Conservation (phyloP, 2,888 invertebrate species). For the Drosophila multiciliata region DNA sequence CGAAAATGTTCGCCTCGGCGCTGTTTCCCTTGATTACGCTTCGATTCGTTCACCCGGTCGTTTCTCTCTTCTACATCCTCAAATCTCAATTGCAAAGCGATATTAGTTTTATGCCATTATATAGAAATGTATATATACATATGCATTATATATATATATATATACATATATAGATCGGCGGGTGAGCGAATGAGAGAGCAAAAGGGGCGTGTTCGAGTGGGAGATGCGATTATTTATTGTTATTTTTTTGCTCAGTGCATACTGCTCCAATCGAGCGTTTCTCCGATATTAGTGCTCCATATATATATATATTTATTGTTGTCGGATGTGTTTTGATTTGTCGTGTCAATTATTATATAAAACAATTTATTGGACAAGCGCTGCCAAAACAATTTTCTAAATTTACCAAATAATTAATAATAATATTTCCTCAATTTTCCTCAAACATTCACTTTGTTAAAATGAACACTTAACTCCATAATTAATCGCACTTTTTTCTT, state of each 20-base stretch:
- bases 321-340: slow-evolving; percentile 16
- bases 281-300: slow-evolving; percentile 14
- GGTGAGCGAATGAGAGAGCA: slow-evolving; percentile 13
- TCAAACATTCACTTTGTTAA: slow-evolving; percentile 37
- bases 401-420: neutral
- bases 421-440: slow-evolving; percentile 26
- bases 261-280: slow-evolving; percentile 2
- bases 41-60: slow-evolving; percentile 7
- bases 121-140: neutral
- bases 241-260: slow-evolving; percentile 17
- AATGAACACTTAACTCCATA: slow-evolving; percentile 12
- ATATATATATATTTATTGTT: slow-evolving; percentile 27
- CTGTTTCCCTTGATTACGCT: neutral
- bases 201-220: slow-evolving; percentile 1
- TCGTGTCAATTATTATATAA: slow-evolving; percentile 46
- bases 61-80: slow-evolving; percentile 17
- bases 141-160: neutral
- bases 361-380: slow-evolving; percentile 17
- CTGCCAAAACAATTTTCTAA: slow-evolving; percentile 23
- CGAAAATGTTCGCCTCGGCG: slow-evolving; percentile 33
- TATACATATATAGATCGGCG: slow-evolving; percentile 5
- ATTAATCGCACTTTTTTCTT: slow-evolving; percentile 18
- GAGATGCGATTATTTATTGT: slow-evolving; percentile 9
- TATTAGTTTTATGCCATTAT: slow-evolving; percentile 44
- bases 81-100: slow-evolving; percentile 61